A percentile compares a stretch with the other conserved stretches of the same genome.
Evolutionary conservation across 2,888 invertebrate species (phyloP).

Genomic region (Drosophila kambysellisi): DNA sequence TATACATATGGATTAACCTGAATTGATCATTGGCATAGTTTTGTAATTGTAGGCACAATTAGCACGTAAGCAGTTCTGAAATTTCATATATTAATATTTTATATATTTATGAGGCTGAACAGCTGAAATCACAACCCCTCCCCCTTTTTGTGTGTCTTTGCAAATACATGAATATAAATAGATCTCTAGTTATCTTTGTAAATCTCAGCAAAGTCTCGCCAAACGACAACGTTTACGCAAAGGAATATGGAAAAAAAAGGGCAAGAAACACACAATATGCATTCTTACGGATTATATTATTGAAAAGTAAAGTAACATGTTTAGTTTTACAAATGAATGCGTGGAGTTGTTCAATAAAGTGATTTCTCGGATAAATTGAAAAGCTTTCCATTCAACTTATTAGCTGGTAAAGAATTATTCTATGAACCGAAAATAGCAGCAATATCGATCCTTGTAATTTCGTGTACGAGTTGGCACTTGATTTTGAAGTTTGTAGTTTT

Average conservation of each 20-base stretch:
- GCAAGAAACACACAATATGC: neutral
- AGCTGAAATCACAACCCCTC: conserved; percentile 22
- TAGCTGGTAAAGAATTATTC: too few species aligned
- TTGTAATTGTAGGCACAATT: conserved; percentile 50
- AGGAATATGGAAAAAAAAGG: neutral
- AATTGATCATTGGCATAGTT: conserved; percentile 9
- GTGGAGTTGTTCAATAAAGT: neutral
- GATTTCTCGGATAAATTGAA: neutral
- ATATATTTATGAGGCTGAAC: conserved; percentile 60
- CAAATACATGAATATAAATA: conserved; percentile 35
- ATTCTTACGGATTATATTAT: neutral
- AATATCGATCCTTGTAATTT: too few species aligned
- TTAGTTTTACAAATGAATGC: neutral
- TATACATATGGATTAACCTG: conserved; percentile 5
- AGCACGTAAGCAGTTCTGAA: conserved; percentile 52
- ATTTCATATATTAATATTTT: conserved; percentile 1
- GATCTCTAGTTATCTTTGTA: conserved; percentile 51
- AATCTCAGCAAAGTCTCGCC: conserved; percentile 3
- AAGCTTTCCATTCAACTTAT: neutral
- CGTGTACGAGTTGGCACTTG: too few species aligned
- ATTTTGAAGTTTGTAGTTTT: too few species aligned
- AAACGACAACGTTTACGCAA: neutral
- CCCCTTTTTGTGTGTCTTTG: conserved; percentile 8
- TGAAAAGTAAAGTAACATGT: neutral
- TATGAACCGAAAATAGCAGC: too few species aligned